Evolutionary conservation across 53 echinoderm and acorn worm species (phyloP), one percentile per base, ranked within the genome.

Genomic region (Arbacia lixula): DNA sequence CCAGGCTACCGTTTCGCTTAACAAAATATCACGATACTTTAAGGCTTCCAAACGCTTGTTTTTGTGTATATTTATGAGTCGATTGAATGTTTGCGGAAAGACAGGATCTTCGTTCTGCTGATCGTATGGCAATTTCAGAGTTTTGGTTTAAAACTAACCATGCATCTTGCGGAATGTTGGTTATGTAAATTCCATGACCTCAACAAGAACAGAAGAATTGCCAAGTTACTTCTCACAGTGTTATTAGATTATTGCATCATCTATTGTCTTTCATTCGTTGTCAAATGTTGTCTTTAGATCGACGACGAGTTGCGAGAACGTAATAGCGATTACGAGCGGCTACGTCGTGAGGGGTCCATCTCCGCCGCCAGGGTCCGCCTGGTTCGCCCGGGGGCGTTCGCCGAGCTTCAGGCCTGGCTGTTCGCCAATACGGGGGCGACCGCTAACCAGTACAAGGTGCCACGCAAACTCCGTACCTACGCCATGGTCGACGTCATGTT

Each of bases 361-460:
- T 66, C 86, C 1, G 34, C 16, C 42, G 65, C 89, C 2, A 79
- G 71, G 2, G 86, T 92, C 26, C 76, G 86, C 43, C 31, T 65
- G 0, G 86, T 92, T 2, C 66, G 51, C 8, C 56, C 83, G 57
- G 92, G 89, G 49, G 66, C 92, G 38, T 92, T 92, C 68, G 50
- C 78, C 12, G 42, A 77, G 49, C 68, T 92, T 0, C 34, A 86
- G 17, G 25, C n/a, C 5, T 75, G 61, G 41, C 46, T 92, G 2
- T 5, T 92, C 20, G 31, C 60, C 12, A 86, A 86, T 55, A 66
- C 86, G 2, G 52, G 65, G 36, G 84, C 89, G 4, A 53, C 86
- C 5, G 71, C 71, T 28, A 92, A 92, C 54, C 92, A 92, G 53
- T 89, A 85, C 21, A 92, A 92, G 58, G 36, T 72, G 11, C 92